A percentile compares a stretch with the other conserved stretches of the same genome.
These are phyloP conservation scores for Malacosoma neustria DNA, from an alignment of 2,888 invertebrate species.

Conservation along the genomic window DNA sequence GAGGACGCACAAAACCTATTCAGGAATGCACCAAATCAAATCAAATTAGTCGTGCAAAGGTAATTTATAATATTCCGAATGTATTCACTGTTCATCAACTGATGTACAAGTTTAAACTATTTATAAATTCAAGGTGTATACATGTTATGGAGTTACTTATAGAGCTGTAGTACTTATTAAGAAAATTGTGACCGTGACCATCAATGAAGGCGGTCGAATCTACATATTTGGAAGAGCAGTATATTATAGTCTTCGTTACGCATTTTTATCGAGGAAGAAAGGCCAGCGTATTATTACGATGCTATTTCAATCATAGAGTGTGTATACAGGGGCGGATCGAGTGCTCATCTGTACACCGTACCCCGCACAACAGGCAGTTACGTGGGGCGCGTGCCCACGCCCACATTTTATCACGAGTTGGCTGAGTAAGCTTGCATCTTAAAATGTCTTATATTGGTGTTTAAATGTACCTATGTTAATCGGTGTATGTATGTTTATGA, in stretches of 20 bases:
- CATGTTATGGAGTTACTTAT: too few relatives aligned
- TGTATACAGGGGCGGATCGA: conserved; percentile 59
- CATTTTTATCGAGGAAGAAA: too few relatives aligned
- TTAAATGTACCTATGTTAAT: conserved; percentile 21
- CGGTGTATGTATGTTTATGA: not conserved
- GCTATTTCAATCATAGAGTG: conserved; percentile 12
- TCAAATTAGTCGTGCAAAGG: conserved; percentile 90
- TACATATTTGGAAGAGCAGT: too few relatives aligned
- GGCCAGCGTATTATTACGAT: too few relatives aligned
- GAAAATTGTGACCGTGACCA: too few relatives aligned
- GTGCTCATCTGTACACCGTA: conserved; percentile 56
- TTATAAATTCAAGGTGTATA: too few relatives aligned
- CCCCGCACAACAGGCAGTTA: conserved; percentile 57
- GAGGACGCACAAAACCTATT: conserved; percentile 93
- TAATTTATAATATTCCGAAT: too few relatives aligned
- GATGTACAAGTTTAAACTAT: too few relatives aligned
- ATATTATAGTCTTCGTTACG: too few relatives aligned
- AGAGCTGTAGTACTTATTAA: too few relatives aligned
- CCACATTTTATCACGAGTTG: conserved; percentile 66
- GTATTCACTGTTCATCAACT: too few relatives aligned
- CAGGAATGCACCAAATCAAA: conserved; percentile 85
- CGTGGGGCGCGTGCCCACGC: conserved; percentile 65
- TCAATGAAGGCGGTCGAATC: too few relatives aligned
- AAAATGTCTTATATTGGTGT: conserved; percentile 34
- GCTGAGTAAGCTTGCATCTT: conserved; percentile 56